Conservation (phyloP, 1,140 invertebrate species). For the Calosoma granatense region DNA sequence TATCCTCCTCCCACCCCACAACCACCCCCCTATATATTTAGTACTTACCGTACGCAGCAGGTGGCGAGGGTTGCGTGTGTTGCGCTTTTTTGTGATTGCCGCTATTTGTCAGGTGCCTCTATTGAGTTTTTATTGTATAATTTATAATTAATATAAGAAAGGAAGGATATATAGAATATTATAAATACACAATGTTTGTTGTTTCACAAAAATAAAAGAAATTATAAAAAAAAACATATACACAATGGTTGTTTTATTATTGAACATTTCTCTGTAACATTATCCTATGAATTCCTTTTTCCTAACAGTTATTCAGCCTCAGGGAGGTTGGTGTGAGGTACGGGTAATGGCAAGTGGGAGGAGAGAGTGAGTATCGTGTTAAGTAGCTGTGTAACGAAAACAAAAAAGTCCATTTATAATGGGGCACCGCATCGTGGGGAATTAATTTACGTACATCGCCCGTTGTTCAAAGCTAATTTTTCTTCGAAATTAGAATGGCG, state of each 20-base stretch:
- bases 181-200: slow-evolving; percentile 9
- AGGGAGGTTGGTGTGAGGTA: too few relatives aligned
- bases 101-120: slow-evolving; percentile 8
- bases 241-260: background rate
- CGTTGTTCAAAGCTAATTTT: background rate
- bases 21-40: too few relatives aligned
- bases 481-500: background rate
- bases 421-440: background rate
- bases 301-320: too few relatives aligned
- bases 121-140: slow-evolving; percentile 8
- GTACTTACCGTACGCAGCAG: too few relatives aligned
- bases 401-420: background rate
- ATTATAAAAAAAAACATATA: too few relatives aligned
- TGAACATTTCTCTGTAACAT: background rate
- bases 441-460: background rate
- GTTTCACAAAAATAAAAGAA: slow-evolving; percentile 6
- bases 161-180: background rate
- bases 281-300: too few relatives aligned
- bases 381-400: background rate
- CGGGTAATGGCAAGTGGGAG: too few relatives aligned
- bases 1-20: too few relatives aligned
- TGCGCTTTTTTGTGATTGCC: slow-evolving; percentile 4
- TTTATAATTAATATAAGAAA: background rate
- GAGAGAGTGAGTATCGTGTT: background rate
- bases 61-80: background rate